Evolutionary conservation across 2,888 invertebrate species (phyloP).

Genomic region (Tenthredo mesomela): DNA sequence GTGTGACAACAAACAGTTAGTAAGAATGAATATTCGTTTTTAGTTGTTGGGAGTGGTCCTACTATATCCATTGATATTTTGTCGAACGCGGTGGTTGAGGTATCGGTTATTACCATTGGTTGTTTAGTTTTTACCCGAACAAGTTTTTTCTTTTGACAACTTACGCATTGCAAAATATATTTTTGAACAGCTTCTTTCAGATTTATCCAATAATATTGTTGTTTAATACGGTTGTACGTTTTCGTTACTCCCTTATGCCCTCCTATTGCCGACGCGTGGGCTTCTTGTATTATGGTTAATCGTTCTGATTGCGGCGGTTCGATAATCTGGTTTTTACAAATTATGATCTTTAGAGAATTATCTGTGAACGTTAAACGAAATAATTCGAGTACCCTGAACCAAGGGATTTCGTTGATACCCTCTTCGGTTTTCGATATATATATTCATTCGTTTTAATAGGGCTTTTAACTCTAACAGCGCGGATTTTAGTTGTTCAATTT

Average conservation of each 20-base stretch:
- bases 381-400: no score
- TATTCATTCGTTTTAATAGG: not conserved
- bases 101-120: slow-evolving; percentile 54
- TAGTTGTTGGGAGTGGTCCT: slow-evolving; percentile 52
- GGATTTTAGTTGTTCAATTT: not conserved
- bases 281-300: no score
- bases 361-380: no score
- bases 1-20: not conserved
- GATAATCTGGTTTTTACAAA: no score
- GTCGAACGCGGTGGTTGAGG: slow-evolving; percentile 55
- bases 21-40: slow-evolving; percentile 38
- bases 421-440: no score
- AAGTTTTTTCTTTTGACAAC: no score
- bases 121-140: slow-evolving; percentile 36
- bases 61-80: slow-evolving; percentile 57
- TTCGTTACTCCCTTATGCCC: slow-evolving; percentile 59
- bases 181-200: slow-evolving; percentile 53
- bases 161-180: slow-evolving; percentile 52
- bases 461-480: not conserved
- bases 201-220: slow-evolving; percentile 54
- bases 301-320: no score
- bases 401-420: slow-evolving; percentile 43
- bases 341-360: no score
- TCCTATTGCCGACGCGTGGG: not conserved
- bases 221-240: slow-evolving; percentile 51